A percentile compares a stretch with the other conserved stretches of the same genome.
Conservation (phyloP, 2,888 invertebrate genomes). For the Cephus runcator region DNA sequence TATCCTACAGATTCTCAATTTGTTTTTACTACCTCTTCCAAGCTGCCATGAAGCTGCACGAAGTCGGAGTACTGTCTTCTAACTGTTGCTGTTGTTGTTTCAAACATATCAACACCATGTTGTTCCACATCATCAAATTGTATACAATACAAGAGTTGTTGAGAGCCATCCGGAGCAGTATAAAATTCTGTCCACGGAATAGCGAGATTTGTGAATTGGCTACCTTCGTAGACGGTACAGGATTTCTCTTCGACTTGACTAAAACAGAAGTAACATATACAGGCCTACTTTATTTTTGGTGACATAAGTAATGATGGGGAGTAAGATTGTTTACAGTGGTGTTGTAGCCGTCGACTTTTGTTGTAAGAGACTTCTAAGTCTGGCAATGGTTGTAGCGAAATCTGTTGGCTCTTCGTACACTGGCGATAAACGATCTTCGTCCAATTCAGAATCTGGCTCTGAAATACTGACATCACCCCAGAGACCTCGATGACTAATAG, state of each 20-base stretch:
- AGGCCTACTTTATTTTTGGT: no score
- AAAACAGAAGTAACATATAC: conserved; percentile 7
- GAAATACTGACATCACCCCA: conserved; percentile 48
- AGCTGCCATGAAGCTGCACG: conserved; percentile 50
- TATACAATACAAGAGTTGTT: conserved; percentile 58
- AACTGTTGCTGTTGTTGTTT: conserved; percentile 58
- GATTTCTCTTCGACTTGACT: conserved; percentile 57
- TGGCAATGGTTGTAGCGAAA: conserved; percentile 78
- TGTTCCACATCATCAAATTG: conserved; percentile 60
- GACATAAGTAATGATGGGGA: not conserved
- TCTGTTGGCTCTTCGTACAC: conserved; percentile 80
- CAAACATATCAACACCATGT: conserved; percentile 54
- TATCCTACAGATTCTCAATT: not conserved
- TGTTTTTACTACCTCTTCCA: conserved; percentile 46
- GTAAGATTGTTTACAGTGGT: conserved; percentile 42
- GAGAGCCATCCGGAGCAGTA: conserved; percentile 57
- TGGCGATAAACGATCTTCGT: conserved; percentile 67
- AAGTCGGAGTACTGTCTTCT: conserved; percentile 57
- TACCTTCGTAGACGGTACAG: conserved; percentile 51
- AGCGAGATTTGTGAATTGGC: conserved; percentile 53
- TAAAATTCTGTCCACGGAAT: conserved; percentile 59
- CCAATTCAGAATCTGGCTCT: conserved; percentile 50
- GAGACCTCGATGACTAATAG: conserved; percentile 48
- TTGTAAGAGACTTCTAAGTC: conserved; percentile 73
- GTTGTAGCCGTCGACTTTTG: conserved; percentile 66